Evolutionary conservation across 2,113 vertebrate genomes (phyloP), one percentile per base, ranked within the genome.

Genomic region (Lepus europaeus): DNA sequence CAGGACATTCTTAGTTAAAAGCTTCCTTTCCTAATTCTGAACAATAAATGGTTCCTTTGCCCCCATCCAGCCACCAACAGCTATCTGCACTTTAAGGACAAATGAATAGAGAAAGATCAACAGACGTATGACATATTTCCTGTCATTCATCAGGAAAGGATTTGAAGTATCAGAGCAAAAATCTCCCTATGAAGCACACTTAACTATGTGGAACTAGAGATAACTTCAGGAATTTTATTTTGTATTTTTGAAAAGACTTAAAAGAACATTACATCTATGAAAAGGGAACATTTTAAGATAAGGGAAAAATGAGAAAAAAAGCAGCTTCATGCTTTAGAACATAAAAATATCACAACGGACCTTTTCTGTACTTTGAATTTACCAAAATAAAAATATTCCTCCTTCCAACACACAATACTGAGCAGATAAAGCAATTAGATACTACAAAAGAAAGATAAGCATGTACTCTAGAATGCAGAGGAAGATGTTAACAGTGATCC

Each of bases 61-160:
- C 81, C 20, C 56, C 9, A 56, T 29, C 20, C 27, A 94, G 53
- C 59, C 27, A 86, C 90, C 77, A 84, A 81, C 72, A 87, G 80
- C 83, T 63, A 78, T 51, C 68, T 45, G 36, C 3, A 89, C 23
- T 83, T 96, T 91, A 94, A 93, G 77, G 83, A 88, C 11, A 68
- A 95, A 39, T 77, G 86, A 97, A 95, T 56, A 90, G 63, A 89
- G 86, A 88, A 95, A 89, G 91, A 64, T 83, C 86, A 95, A 94
- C 87, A 95, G 78, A 89, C 9, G 51, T 39, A 85, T 83, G 53
- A 93, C 92, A 94, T 89, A 56, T 0, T 82, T 69, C 94, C 73
- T 90, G 49, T 27, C 72, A 73, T 96, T 97, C 82, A 85, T 96
- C 93, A 96, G 94, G 96, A 97, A 96, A 45, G 89, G 64, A 96